Evolutionary conservation across 2,888 invertebrate species (phyloP), one percentile per base, ranked within the genome.

Genomic region (Andrena dorsata): DNA sequence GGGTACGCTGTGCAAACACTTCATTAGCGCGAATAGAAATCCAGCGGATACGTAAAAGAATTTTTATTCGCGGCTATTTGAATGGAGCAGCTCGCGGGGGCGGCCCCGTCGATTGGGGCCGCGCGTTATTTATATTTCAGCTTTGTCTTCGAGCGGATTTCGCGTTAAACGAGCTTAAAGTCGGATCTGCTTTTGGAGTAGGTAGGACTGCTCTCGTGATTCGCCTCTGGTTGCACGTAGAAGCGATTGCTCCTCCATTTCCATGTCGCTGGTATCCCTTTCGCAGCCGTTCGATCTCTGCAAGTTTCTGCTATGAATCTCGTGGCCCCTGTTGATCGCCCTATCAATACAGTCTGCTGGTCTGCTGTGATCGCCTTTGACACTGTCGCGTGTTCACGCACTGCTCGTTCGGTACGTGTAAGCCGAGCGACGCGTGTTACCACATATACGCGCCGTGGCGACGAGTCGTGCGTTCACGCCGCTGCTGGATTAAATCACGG

Each of bases 401-500:
- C 51, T 63, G 61, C 8, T 74, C 74, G 77, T 26, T 41, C 73
- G 47, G 0, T 32, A 30, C 47, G 49, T 35, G 51, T 26, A 63
- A 72, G 4, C 3, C 63, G 20, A 51, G 51, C 51, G 51, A 51
- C 20, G 51, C 51, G 51, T 20, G 51, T 51, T 20, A 20, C 53
- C 8, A 8, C 20, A 10, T 53, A 69, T 53, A 69, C 20, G 26
- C 32, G 41, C 6, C 26, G n/a, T 10, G 10, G 47, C 65, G 49
- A 64, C 69, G 73, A 70, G 58, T 41, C 58, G 79, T 53, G 68
- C 85, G 77, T 80, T 82, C 56, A 58, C 74, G 65, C 49, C 28
- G 73, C 6, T 23, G 73, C 8, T 76, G 60, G 80, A 81, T 83
- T 85, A 74, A 83, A 83, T 83, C 83, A 76, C 66, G 64, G 64